phyloP scores from a whole-genome alignment of 2,888 invertebrate species.

The Leptinotarsa rubiginosa region DNA sequence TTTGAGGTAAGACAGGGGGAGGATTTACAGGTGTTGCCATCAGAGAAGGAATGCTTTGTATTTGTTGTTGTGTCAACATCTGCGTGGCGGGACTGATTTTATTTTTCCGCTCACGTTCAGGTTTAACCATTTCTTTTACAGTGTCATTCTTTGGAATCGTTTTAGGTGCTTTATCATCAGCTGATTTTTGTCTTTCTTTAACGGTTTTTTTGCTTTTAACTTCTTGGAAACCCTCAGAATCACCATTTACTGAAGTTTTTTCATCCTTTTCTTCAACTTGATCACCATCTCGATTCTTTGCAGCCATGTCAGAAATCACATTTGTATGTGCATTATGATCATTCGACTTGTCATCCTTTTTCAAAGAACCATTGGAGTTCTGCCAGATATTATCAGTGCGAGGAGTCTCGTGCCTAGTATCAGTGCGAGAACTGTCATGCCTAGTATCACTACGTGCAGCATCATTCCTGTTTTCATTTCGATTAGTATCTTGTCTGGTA shows the following conservation, averaged over 20 bases:
- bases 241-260: conserved; percentile 63
- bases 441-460: not conserved
- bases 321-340: conserved; percentile 65
- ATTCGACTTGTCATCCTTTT: conserved; percentile 64
- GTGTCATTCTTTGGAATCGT: conserved; percentile 43
- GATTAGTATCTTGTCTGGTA: conserved; percentile 12
- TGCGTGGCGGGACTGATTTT: conserved; percentile 39
- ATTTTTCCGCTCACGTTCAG: conserved; percentile 35
- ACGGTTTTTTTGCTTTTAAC: conserved; percentile 84
- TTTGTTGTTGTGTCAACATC: conserved; percentile 62
- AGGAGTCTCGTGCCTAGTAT: conserved; percentile 13
- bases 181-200: conserved; percentile 70
- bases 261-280: conserved; percentile 60
- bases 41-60: conserved; percentile 67
- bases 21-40: conserved; percentile 69
- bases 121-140: conserved; percentile 46
- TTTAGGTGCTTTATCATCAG: conserved; percentile 59
- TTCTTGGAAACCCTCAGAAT: conserved; percentile 84
- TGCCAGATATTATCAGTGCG: conserved; percentile 54
- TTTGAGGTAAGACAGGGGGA: conserved; percentile 63
- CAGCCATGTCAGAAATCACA: conserved; percentile 64
- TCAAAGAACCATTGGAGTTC: conserved; percentile 60
- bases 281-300: conserved; percentile 63
- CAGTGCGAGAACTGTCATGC: not conserved
- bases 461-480: conserved; percentile 2